These are phyloP conservation scores for Drosophila mayaguana DNA, from an alignment of 2,888 invertebrate species.

Conservation along the genomic window DNA sequence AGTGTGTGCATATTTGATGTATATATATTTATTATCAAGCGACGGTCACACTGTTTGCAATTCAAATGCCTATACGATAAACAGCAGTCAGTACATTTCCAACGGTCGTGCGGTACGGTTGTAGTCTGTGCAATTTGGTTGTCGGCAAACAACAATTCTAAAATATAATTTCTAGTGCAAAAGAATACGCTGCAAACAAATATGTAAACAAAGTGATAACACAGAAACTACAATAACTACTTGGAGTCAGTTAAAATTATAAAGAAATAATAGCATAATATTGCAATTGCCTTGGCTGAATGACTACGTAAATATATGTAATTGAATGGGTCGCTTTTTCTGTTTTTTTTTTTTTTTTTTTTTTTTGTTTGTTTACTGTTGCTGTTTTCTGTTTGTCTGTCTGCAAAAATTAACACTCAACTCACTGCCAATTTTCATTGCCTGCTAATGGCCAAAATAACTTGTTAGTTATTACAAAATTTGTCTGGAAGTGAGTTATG, in stretches of 20 bases:
- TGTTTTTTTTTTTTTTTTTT: conserved; percentile 38
- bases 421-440: conserved; percentile 32
- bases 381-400: conserved; percentile 20
- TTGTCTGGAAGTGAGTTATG: conserved; percentile 15
- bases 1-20: conserved; percentile 20
- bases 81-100: conserved; percentile 57
- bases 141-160: neutral
- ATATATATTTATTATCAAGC: neutral
- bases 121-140: neutral
- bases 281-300: conserved; percentile 46
- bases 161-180: conserved; percentile 22
- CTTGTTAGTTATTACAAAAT: conserved; percentile 41
- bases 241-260: conserved; percentile 40
- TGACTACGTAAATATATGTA: conserved; percentile 37
- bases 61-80: conserved; percentile 42
- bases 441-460: conserved; percentile 28
- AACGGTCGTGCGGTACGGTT: conserved; percentile 53
- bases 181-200: conserved; percentile 46
- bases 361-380: conserved; percentile 15
- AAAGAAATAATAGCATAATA: conserved; percentile 24
- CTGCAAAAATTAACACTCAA: conserved; percentile 67
- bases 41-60: conserved; percentile 30
- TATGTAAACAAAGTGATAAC: conserved; percentile 58
- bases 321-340: conserved; percentile 41
- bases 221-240: conserved; percentile 16